Conservation (phyloP, 2,113 vertebrate species). For the Rhinoderma darwinii region DNA sequence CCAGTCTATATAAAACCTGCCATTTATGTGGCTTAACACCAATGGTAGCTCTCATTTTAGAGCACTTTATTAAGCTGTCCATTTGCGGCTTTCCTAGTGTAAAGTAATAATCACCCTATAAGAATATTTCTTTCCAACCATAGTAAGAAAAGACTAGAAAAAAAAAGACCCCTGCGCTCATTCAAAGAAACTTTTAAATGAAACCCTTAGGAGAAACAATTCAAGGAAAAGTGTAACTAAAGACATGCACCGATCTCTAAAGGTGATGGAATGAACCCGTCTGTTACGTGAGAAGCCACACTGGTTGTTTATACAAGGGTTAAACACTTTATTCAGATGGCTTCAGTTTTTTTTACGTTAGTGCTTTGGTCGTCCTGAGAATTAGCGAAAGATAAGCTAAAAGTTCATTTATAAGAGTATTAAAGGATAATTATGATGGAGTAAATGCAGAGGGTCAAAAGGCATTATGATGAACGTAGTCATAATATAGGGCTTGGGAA, state of each 20-base stretch:
- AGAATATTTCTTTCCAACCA: not conserved
- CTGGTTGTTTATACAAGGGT: slow-evolving; percentile 64
- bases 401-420: slow-evolving; percentile 87
- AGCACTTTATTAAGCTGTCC: not conserved
- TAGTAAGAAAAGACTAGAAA: not conserved
- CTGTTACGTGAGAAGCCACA: not conserved
- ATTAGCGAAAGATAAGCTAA: slow-evolving; percentile 83
- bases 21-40: not conserved
- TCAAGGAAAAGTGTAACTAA: not conserved
- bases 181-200: slow-evolving; percentile 1
- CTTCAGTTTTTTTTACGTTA: slow-evolving; percentile 77
- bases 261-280: slow-evolving; percentile 6
- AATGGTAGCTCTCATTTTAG: not conserved
- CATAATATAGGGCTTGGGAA: slow-evolving; percentile 72
- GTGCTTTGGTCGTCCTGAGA: slow-evolving; percentile 77
- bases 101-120: not conserved
- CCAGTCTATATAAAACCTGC: not conserved
- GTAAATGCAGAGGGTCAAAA: slow-evolving; percentile 80
- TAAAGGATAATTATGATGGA: slow-evolving; percentile 86
- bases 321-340: slow-evolving; percentile 79
- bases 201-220: not conserved
- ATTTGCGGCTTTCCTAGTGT: not conserved
- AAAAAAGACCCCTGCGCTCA: not conserved
- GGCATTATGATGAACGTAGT: slow-evolving; percentile 77
- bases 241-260: not conserved